Conservation (phyloP, 2,113 vertebrate species). For the Leucopternis melanops region DNA sequence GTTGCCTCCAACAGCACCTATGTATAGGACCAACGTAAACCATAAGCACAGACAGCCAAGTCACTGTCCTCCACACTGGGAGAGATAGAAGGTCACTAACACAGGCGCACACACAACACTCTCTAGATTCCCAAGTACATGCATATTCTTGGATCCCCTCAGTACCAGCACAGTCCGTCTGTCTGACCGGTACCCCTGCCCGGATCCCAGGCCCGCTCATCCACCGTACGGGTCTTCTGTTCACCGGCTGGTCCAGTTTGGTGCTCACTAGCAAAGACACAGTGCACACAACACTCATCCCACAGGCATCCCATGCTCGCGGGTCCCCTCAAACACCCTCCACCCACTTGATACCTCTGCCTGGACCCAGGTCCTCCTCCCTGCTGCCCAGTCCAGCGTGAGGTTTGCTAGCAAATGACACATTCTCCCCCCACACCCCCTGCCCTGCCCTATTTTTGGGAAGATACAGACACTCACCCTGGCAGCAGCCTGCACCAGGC, state of each 20-base stretch:
- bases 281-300: background rate
- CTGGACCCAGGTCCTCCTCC: background rate
- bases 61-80: background rate
- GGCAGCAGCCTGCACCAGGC: background rate
- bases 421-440: fast-evolving
- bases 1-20: background rate
- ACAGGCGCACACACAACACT: fast-evolving
- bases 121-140: background rate
- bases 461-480: background rate
- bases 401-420: background rate
- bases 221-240: background rate
- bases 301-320: background rate
- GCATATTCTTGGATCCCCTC: background rate
- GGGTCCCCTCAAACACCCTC: background rate
- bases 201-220: background rate
- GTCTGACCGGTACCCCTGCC: background rate
- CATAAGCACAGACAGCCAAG: background rate
- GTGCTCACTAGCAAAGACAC: background rate
- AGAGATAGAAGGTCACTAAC: background rate
- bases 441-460: fast-evolving
- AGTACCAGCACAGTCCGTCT: background rate
- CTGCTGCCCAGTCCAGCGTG: background rate
- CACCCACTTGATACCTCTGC: fast-evolving
- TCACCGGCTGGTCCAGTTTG: background rate
- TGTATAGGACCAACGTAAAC: background rate